Conservation (phyloP, 2,113 vertebrate genomes). For the Shinisaurus crocodilurus region DNA sequence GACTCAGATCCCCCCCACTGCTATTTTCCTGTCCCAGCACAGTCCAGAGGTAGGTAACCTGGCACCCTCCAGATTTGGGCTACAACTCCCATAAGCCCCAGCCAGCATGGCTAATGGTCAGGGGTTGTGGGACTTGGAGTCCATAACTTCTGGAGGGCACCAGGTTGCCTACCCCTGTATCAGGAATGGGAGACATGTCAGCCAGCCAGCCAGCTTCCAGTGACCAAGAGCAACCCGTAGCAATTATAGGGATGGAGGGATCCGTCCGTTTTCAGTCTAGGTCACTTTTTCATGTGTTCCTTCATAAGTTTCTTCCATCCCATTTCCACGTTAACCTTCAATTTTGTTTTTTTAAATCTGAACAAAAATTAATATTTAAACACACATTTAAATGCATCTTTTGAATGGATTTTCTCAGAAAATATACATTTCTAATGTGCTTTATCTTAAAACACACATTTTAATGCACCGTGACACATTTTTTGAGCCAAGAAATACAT, state of each 20-base stretch:
- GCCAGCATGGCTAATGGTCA: no score
- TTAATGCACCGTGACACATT: background rate
- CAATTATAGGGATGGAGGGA: background rate
- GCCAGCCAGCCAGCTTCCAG: background rate
- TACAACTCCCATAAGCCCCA: no score
- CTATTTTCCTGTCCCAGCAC: background rate
- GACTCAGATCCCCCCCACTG: background rate
- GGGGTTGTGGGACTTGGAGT: no score
- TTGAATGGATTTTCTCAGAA: background rate
- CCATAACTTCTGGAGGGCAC: no score
- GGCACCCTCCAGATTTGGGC: no score
- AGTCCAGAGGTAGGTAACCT: background rate
- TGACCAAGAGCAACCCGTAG: background rate
- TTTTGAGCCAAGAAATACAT: background rate
- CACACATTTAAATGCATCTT: no score
- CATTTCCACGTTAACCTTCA: background rate
- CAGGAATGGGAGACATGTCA: background rate
- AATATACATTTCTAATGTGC: background rate
- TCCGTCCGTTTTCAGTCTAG: background rate
- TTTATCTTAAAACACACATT: background rate
- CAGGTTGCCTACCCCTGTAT: background rate
- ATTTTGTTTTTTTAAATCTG: background rate
- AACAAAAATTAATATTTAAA: no score
- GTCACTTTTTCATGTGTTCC: background rate
- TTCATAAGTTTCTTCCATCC: background rate